Evolutionary conservation across 2,113 vertebrate species (phyloP), one percentile per base, ranked within the genome.

Genomic region (Trochalopteron elliotii): DNA sequence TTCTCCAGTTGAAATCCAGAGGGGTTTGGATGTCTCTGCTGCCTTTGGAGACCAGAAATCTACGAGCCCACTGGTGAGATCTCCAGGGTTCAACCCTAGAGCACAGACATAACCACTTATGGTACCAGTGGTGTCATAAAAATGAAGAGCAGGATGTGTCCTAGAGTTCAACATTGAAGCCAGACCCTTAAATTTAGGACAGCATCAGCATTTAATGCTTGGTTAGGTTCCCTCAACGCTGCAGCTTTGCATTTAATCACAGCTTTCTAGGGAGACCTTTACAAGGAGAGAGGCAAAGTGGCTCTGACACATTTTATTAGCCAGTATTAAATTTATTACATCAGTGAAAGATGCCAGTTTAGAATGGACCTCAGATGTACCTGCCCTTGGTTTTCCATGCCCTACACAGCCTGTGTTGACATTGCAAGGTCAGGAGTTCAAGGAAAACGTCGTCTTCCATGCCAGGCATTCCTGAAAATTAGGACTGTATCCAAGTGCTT

Each of bases 231-330:
- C 68, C 28, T 40, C 65, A 71, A 8, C 6, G 8, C n/a, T 76
- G 28, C 28, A 84, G 68, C 59, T 79, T 89, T 63, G 44, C 47
- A 22, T 65, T 91, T 83, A 74, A 80, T 74, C 83, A 69, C 27
- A 45, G 40, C 35, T 33, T 93, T 74, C 44, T 39, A 47, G 74
- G 61, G 45, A 82, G 72, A 65, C n/a, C 50, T 96, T 91, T 90
- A 87, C 35, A 93, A 72, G 94, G 47, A 91, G 70, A 89, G 65
- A 91, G 61, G 53, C 45, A 61, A 87, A 95, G 78, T 74, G 83
- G 28, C 70, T 93, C 57, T 79, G 70, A 91, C 85, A 83, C 15
- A 45, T 82, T 96, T 97, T 95, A 96, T 89, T 84, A 83, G 74
- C 45, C 33, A 25, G 3, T 18, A 79, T 82, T 84, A 71, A 44